Evolutionary conservation across 1,140 invertebrate genomes (phyloP), one percentile per base, ranked within the genome.

Genomic region (Camponotus floridanus): DNA sequence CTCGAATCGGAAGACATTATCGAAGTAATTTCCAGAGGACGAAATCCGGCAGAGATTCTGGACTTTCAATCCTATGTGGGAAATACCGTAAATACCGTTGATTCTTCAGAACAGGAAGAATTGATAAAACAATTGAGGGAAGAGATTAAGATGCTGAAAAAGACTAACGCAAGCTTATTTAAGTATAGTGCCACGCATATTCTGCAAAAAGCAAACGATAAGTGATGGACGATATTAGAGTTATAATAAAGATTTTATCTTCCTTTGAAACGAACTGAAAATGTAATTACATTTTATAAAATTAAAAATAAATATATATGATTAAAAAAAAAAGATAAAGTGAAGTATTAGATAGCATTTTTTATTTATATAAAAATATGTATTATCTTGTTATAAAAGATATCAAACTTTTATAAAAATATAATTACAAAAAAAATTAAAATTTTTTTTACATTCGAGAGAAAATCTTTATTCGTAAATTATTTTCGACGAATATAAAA

Each of bases 81-180:
- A 0, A 59, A 33, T 9, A 70, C 26, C 6, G 36, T 48, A 0
- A 59, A 33, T 9, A 70, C 26, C 6, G 36, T 48, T 6, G 42
- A 57, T 0, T 26, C 51, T 5, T 0, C 13, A 3, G 62, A 6
- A 33, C 51, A 18, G 0, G 64, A 26, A 0, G 21, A 81, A 2
- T 26, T 1, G 6, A 51, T 11, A n/a, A 31, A 18, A 8, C 68
- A 81, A 51, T 36, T 81, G 36, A 13, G 88, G 33, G 85, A 90
- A 3, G 95, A 96, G 92, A 92, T 96, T n/a, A 71, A 93, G 8
- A 91, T 86, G 39, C 87, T 96, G 13, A 96, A 95, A 88, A 92
- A 90, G 57, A 92, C 95, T 13, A 96, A 96, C 88, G 85, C 92
- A 13, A 91, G 95, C 36, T 79, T 97, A 18, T 96, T 95, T 90